A percentile compares a stretch with the other conserved stretches of the same genome.
These are phyloP conservation scores for Tricholaema leucomelas DNA, from an alignment of 2,113 vertebrate species.

Conservation along the genomic window DNA sequence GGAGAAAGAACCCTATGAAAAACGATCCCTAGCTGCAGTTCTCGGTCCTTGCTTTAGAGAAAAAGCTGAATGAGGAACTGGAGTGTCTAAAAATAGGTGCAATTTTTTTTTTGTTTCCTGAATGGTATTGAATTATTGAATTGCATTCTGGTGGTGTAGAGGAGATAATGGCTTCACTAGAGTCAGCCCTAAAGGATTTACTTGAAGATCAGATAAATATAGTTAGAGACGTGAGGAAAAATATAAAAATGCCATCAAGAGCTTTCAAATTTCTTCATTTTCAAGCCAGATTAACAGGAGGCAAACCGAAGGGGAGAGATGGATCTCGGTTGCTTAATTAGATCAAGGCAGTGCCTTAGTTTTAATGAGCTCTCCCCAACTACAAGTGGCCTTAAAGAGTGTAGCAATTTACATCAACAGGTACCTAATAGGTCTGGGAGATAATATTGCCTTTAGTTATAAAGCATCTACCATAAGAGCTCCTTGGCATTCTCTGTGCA, in stretches of 20 bases:
- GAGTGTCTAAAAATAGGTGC: neutral
- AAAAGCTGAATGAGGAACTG: conserved; percentile 26
- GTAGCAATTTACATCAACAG: neutral
- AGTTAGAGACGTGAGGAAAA: neutral
- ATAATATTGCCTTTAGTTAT: neutral
- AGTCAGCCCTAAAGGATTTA: conserved; percentile 28
- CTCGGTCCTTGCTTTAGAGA: neutral
- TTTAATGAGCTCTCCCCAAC: neutral
- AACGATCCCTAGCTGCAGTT: neutral
- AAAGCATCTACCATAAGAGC: neutral
- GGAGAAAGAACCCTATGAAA: neutral
- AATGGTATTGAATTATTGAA: conserved; percentile 28
- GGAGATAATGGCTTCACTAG: conserved; percentile 19
- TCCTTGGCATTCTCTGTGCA: neutral
- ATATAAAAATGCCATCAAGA: neutral
- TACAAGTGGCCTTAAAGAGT: neutral
- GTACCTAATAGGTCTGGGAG: neutral
- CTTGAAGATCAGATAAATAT: conserved; percentile 10
- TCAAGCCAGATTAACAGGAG: neutral
- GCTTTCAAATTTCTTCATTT: neutral
- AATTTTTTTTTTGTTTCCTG: neutral
- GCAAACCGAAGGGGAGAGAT: neutral
- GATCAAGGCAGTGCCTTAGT: neutral
- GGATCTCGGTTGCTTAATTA: neutral
- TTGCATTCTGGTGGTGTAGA: conserved; percentile 18